Base-by-base conservation (phyloP, 2,888 invertebrate species). In the Parapristionchus giblindavisi region DNA sequence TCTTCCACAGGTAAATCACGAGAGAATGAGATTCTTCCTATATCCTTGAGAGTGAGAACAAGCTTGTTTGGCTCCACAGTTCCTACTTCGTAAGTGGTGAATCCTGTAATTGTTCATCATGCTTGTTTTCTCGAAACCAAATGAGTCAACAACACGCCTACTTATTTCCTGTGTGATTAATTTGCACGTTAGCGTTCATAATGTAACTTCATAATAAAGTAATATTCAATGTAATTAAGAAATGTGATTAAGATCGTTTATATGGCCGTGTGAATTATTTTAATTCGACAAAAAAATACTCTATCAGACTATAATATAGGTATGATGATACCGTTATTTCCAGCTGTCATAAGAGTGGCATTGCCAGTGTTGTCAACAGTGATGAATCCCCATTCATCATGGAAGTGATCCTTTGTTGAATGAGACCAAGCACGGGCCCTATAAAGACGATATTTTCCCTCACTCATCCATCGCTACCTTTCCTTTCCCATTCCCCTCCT, bases 391-490 rank as follows among this genome's bases (percentile, higher is more conserved):
- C 87, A 88, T 77, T 88, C 87, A 75, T 88, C 88, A 78, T 88
- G 88, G 78, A 88, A 88, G 76, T 88, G 88, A 73, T 88, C 88
- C 77, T 88, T 88, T n/a, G 88, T 88, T 61, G 88, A 87, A 77
- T 88, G 88, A 3, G 88, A 88, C 88, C 88, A 88, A 5, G 88
- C 87, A 61, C 87, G 82, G 32, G 88, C 88, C 43, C 88, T 88
- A 38, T 11, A 68, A 32, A 24, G 17, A 21, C 14, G 21, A 24
- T 24, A n/a, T 54, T 24, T n/a, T 54, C 54, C 24, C 54, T 54
- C 54, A n/a, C 54, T 14, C 24, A 6, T 54, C 54, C 24, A 17
- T 14, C 54, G 14, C 54, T 24, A 6, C n/a, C 24, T 24, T 54
- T n/a, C 11, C 17, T 43, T 43, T 17, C 17, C 43, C 17, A 8